Evolutionary conservation across 2,888 invertebrate genomes (phyloP).

Genomic region (Diarsia mendica): DNA sequence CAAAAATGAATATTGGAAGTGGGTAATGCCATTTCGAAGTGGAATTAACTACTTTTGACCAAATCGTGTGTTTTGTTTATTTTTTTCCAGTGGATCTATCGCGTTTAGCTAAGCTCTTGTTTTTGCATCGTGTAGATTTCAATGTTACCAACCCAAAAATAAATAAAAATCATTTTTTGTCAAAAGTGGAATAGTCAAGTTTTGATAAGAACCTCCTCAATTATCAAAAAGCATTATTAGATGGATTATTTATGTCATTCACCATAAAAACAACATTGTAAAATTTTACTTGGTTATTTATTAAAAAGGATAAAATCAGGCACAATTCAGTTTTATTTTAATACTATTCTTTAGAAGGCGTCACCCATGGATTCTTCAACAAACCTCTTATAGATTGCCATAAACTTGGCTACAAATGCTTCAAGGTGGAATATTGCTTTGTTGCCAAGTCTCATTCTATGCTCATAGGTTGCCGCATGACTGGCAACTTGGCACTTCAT

Average conservation of each 20-base stretch:
- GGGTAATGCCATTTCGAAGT: no score
- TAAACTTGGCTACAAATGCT: constrained; percentile 98
- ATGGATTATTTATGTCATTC: neutral
- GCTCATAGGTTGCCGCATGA: constrained; percentile 97
- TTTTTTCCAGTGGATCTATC: no score
- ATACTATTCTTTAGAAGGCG: constrained; percentile 80
- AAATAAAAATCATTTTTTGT: no score
- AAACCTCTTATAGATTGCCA: constrained; percentile 97
- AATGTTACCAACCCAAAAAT: no score
- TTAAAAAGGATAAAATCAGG: constrained; percentile 52
- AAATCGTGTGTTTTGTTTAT: no score
- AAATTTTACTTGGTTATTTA: constrained; percentile 52
- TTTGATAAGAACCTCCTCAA: no score
- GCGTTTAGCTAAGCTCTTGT: no score
- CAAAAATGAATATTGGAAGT: no score
- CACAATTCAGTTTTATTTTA: constrained; percentile 43
- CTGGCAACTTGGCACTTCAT: constrained; percentile 96
- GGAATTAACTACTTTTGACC: no score
- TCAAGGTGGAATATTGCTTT: constrained; percentile 99
- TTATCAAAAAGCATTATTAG: neutral
- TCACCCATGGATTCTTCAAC: constrained; percentile 93
- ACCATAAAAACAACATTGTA: constrained; percentile 49
- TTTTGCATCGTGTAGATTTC: no score
- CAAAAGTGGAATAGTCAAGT: no score
- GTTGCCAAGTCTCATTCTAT: constrained; percentile 97